Conservation (phyloP, 2,888 invertebrate genomes). For the Steinernema hermaphroditum region DNA sequence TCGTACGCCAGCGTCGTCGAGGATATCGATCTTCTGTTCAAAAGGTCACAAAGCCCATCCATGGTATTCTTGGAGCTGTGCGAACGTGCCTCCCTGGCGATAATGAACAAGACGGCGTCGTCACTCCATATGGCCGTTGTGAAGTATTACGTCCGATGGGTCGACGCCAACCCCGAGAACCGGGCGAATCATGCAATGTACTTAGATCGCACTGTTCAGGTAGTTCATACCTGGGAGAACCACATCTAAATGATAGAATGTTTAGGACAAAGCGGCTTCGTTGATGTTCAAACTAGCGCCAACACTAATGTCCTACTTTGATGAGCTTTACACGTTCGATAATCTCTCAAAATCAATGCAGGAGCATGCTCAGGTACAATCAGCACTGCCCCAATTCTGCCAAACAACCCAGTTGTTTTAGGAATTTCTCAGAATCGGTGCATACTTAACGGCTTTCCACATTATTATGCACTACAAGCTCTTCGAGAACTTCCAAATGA, state of each 20-base stretch:
- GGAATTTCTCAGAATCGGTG: neutral
- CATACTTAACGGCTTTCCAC: neutral
- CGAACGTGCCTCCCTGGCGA: neutral
- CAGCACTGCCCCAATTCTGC: neutral
- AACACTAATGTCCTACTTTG: neutral
- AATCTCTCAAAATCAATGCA: neutral
- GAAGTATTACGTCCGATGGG: constrained; percentile 3
- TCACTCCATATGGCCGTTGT: neutral
- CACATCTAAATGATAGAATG: neutral
- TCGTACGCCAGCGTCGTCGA: neutral
- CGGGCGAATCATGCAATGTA: neutral
- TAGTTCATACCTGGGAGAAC: neutral
- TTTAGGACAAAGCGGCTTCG: neutral
- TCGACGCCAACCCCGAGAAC: neutral
- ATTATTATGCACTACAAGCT: constrained; percentile 1
- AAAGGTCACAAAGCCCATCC: neutral
- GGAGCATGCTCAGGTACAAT: neutral
- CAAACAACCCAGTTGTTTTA: neutral
- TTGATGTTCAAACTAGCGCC: neutral
- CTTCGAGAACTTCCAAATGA: neutral
- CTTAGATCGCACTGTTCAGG: neutral
- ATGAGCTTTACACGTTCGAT: neutral
- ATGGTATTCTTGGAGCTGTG: neutral
- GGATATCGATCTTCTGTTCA: neutral
- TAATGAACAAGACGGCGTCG: neutral